Evolutionary conservation across 1,140 invertebrate species (phyloP).

Genomic region (Lordiphosa stackelbergi): DNA sequence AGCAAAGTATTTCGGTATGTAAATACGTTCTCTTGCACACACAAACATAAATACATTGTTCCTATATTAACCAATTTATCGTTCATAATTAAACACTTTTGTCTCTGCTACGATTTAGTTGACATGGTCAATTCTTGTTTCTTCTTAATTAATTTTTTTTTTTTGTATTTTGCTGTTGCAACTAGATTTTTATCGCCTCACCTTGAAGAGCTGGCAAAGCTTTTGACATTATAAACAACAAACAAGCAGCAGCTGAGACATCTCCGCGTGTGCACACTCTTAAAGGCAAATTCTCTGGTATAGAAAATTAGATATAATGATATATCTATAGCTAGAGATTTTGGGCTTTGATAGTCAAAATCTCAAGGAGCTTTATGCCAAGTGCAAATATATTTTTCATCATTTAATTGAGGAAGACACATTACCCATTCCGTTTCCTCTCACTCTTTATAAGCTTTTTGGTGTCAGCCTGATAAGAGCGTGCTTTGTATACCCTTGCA

Average conservation of each 20-base stretch:
- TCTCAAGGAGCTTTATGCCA: conserved; percentile 1
- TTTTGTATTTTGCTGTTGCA: conserved; percentile 22
- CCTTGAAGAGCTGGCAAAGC: conserved; percentile 32
- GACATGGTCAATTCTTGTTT: conserved; percentile 5
- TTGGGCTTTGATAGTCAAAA: conserved; percentile 12
- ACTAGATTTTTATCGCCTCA: conserved; percentile 41
- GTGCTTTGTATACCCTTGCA: conserved; percentile 22
- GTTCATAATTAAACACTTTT: conserved; percentile 16
- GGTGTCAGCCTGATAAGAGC: conserved; percentile 30
- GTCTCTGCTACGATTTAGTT: conserved; percentile 11
- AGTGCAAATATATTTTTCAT: conserved; percentile 11
- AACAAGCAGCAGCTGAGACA: conserved; percentile 44
- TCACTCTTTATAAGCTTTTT: conserved; percentile 14
- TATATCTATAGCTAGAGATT: conserved; percentile 7
- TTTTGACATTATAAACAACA: conserved; percentile 35
- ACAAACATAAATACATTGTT: background rate
- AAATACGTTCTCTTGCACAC: background rate
- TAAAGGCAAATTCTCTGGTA: conserved; percentile 7
- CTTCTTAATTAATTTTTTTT: conserved; percentile 12
- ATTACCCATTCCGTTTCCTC: conserved; percentile 3
- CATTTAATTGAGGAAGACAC: conserved; percentile 12
- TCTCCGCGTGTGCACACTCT: conserved; percentile 10
- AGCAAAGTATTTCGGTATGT: background rate
- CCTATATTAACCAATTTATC: conserved; percentile 8
- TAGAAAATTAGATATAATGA: conserved; percentile 16